phyloP scores from a whole-genome alignment of 2,113 vertebrate genomes.

The Strix uralensis region DNA sequence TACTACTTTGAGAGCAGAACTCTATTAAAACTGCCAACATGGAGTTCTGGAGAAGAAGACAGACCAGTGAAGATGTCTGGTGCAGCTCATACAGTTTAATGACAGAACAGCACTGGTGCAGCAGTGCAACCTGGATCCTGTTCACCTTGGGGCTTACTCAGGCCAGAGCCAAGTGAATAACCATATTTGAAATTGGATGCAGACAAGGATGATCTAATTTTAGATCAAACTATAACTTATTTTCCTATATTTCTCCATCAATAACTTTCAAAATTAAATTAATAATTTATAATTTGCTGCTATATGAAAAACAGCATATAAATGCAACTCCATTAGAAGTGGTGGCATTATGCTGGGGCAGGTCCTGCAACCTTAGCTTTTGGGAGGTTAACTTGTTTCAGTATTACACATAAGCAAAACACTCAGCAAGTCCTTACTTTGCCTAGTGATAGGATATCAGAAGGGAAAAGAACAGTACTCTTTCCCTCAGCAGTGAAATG shows the following conservation, averaged over 20 bases:
- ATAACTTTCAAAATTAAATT: not conserved
- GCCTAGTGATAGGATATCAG: not conserved
- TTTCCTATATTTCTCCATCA: not conserved
- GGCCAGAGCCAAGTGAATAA: not conserved
- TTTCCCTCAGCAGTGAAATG: not conserved
- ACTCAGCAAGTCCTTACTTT: not conserved
- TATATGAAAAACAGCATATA: not conserved
- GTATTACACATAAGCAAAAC: not conserved
- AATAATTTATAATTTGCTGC: not conserved
- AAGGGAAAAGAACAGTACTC: not conserved
- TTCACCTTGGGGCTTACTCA: not conserved
- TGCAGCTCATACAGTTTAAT: not conserved
- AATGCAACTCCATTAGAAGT: not conserved
- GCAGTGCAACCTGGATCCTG: not conserved
- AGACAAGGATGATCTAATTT: not conserved
- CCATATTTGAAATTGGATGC: not conserved
- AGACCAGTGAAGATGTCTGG: not conserved
- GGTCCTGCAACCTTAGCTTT: not conserved
- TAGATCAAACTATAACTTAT: not conserved
- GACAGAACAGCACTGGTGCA: not conserved
- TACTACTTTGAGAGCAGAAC: not conserved
- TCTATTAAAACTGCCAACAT: not conserved
- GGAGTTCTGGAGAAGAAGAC: not conserved
- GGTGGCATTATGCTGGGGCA: not conserved
- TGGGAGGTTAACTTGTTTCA: not conserved